Evolutionary conservation across 2,113 vertebrate genomes (phyloP).

Genomic region (Seriola quinqueradiata): DNA sequence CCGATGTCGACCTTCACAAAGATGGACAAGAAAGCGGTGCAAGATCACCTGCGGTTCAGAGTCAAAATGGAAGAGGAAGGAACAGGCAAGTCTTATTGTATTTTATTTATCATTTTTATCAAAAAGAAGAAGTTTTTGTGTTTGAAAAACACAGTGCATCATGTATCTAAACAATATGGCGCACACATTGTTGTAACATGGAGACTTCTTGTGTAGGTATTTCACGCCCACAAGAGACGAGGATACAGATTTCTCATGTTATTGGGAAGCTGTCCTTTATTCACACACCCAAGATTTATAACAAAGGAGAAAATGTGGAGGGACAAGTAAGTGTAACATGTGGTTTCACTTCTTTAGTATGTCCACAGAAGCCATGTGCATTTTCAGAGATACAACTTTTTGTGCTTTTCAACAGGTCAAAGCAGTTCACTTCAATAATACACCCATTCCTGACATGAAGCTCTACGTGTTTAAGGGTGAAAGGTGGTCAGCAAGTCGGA

Average conservation of each 20-base stretch:
- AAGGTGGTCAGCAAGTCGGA: neutral
- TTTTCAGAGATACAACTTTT: neutral
- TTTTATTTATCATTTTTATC: neutral
- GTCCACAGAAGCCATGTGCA: neutral
- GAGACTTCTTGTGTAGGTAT: constrained; percentile 45
- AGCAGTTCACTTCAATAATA: constrained; percentile 57
- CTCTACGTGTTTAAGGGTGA: constrained; percentile 64
- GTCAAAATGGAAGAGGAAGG: constrained; percentile 73
- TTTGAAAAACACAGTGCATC: neutral
- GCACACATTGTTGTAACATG: neutral
- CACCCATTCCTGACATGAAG: constrained; percentile 47
- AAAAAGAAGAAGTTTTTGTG: neutral
- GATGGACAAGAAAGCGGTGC: neutral
- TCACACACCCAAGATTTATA: constrained; percentile 72
- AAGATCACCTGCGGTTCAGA: neutral
- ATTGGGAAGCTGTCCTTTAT: constrained; percentile 76
- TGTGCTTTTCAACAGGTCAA: constrained; percentile 64
- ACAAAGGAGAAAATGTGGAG: constrained; percentile 46
- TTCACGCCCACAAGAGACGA: neutral
- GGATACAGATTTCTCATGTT: constrained; percentile 11
- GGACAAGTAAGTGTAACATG: constrained; percentile 71
- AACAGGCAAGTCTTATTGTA: constrained; percentile 63
- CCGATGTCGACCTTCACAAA: constrained; percentile 58
- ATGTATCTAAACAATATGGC: neutral
- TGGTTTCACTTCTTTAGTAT: neutral